phyloP scores from a whole-genome alignment of 2,888 invertebrate species.

The Lasioglossum zephyrum region DNA sequence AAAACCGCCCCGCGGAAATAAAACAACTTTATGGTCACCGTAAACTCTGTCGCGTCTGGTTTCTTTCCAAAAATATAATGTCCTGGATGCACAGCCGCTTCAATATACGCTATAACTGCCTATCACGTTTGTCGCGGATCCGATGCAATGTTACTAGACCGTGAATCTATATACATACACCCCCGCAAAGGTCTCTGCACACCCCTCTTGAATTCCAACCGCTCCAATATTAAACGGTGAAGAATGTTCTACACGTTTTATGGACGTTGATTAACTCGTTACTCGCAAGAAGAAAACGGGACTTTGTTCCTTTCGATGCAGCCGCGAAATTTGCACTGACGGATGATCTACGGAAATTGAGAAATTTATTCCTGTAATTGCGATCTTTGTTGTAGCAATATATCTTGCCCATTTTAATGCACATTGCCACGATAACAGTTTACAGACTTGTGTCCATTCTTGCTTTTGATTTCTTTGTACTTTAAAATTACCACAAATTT shows the following conservation, averaged over 20 bases:
- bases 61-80: conserved; percentile 74
- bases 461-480: no score
- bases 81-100: conserved; percentile 59
- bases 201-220: background rate
- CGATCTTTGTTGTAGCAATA: no score
- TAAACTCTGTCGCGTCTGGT: conserved; percentile 63
- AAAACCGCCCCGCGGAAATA: conserved; percentile 77
- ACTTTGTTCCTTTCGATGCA: background rate
- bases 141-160: conserved; percentile 49
- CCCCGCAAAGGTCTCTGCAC: background rate
- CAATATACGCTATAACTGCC: conserved; percentile 37
- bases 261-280: background rate
- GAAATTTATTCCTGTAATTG: no score
- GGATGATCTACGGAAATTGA: no score
- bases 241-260: background rate
- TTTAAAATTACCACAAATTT: no score
- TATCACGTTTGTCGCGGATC: conserved; percentile 54
- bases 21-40: conserved; percentile 78
- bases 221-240: no score
- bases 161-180: background rate
- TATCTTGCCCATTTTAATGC: no score
- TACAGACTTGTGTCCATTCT: no score
- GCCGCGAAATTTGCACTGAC: no score
- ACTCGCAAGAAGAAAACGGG: no score
- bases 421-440: no score